phyloP scores from a whole-genome alignment of 23 tunicate species.

The Aplidium turbinatum region DNA sequence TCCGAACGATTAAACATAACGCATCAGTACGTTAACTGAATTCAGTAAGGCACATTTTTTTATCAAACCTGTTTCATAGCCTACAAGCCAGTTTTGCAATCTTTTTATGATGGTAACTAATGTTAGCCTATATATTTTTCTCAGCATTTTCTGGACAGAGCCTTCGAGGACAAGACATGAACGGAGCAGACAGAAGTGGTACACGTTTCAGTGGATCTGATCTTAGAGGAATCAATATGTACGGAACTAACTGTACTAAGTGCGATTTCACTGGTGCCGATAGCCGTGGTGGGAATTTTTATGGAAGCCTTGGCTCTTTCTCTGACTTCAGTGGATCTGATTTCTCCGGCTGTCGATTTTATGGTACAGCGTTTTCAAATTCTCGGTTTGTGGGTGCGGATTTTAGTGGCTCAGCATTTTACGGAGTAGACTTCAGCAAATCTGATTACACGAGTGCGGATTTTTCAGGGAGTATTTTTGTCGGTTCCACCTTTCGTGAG shows the following conservation, averaged over 20 bases:
- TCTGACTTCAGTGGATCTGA: constrained; percentile 2
- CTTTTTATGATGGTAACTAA: too few species aligned
- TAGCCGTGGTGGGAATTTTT: background rate
- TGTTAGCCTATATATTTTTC: too few species aligned
- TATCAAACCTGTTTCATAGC: too few species aligned
- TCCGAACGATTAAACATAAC: too few species aligned
- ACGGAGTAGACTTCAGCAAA: constrained; percentile 10
- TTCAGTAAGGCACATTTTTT: too few species aligned
- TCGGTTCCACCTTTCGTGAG: background rate
- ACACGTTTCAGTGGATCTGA: constrained; percentile 2
- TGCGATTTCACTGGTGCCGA: background rate
- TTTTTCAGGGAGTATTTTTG: background rate
- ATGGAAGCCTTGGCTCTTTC: background rate
- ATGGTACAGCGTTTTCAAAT: background rate
- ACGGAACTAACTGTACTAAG: background rate
- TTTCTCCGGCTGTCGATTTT: background rate
- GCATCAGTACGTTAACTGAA: too few species aligned
- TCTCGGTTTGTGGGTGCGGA: background rate
- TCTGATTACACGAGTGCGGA: constrained; percentile 20
- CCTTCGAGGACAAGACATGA: background rate
- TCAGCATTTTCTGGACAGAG: background rate
- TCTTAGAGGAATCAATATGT: background rate
- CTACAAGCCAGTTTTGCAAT: too few species aligned
- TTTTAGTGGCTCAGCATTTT: background rate
- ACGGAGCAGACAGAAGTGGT: background rate